These are phyloP conservation scores for Chloroclystis v-ata DNA, from an alignment of 2,888 invertebrate genomes.

Conservation along the genomic window DNA sequence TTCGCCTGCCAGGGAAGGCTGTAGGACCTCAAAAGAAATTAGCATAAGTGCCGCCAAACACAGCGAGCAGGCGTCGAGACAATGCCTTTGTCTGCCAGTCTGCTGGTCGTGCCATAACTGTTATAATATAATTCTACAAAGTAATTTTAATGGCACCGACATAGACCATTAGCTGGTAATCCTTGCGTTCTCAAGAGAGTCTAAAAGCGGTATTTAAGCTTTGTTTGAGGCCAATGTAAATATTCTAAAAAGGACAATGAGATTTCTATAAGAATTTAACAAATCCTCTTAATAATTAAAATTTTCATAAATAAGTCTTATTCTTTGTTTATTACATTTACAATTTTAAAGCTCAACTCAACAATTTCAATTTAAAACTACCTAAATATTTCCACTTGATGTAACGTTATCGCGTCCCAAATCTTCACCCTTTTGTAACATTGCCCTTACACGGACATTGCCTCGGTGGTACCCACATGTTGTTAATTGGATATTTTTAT, in stretches of 20 bases:
- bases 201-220: too few relatives aligned
- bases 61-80: slow-evolving; percentile 51
- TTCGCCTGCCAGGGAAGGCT: slow-evolving; percentile 54
- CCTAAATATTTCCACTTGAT: slow-evolving; percentile 28
- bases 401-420: slow-evolving; percentile 33
- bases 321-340: too few relatives aligned
- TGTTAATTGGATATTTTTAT: slow-evolving; percentile 18
- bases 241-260: too few relatives aligned
- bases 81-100: slow-evolving; percentile 73
- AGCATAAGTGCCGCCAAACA: slow-evolving; percentile 70
- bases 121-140: slow-evolving; percentile 50
- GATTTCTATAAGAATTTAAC: too few relatives aligned
- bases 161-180: slow-evolving; percentile 38
- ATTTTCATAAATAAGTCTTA: too few relatives aligned
- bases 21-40: slow-evolving; percentile 67
- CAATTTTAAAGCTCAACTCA: slow-evolving; percentile 7
- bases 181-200: slow-evolving; percentile 32
- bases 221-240: too few relatives aligned
- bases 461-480: slow-evolving; percentile 19
- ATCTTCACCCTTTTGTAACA: slow-evolving; percentile 32
- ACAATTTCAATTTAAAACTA: slow-evolving; percentile 32
- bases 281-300: too few relatives aligned
- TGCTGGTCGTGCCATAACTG: slow-evolving; percentile 57
- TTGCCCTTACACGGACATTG: slow-evolving; percentile 20
- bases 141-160: slow-evolving; percentile 49